Conservation (phyloP, 2,797 vertebrate species). For the Arnoldichthys spilopterus region DNA sequence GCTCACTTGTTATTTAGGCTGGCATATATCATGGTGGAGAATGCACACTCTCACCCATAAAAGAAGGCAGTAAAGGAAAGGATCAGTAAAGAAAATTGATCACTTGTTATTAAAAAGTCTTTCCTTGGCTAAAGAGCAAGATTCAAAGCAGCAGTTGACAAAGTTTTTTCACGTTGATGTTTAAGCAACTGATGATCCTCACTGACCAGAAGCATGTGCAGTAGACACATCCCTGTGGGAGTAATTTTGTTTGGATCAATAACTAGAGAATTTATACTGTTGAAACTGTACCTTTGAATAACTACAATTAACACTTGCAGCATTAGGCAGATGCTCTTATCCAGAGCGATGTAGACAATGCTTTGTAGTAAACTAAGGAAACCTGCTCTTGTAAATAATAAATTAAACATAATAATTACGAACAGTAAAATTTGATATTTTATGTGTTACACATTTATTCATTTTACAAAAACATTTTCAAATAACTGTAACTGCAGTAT, state of each 20-base stretch:
- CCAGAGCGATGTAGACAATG: no score
- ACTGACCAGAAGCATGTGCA: conserved; percentile 3
- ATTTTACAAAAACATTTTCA: no score
- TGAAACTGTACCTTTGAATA: neutral
- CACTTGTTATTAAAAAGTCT: conserved; percentile 39
- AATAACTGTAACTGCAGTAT: no score
- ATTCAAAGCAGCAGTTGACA: conserved; percentile 25
- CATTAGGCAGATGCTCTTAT: no score
- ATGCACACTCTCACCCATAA: conserved; percentile 46
- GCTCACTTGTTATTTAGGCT: conserved; percentile 42
- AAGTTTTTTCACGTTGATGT: conserved; percentile 7
- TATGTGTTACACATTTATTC: no score
- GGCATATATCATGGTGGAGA: conserved; percentile 41
- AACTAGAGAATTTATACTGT: neutral
- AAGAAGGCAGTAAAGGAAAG: conserved; percentile 51
- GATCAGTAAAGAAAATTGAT: conserved; percentile 55
- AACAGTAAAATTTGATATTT: no score
- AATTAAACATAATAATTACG: no score
- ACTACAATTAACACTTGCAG: no score
- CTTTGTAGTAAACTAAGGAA: no score
- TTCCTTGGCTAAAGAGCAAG: conserved; percentile 39
- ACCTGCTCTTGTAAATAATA: no score
- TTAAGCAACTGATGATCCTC: conserved; percentile 18
- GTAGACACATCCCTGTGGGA: no score
- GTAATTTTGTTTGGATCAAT: neutral